Evolutionary conservation across 2,888 invertebrate species (phyloP), one percentile per base, ranked within the genome.

Genomic region (Abrostola triplasia): DNA sequence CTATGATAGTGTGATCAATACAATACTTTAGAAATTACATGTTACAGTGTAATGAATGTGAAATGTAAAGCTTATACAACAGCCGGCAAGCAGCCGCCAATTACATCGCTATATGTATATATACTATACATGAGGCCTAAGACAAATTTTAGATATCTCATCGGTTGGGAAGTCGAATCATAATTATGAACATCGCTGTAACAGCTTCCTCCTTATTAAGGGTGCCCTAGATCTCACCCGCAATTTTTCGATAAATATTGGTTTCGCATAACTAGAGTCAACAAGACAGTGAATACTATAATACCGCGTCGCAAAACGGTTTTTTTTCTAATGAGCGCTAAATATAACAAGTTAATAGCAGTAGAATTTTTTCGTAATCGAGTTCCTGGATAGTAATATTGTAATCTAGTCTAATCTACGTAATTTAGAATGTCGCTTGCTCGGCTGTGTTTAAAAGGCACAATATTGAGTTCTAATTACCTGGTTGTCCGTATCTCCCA

Each of bases 401-500:
- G 55, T 71, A 42, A 35, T 47, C 49, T 40, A 51, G 51, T 70
- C 74, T 10, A 24, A 13, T 38, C 35, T 36, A 38, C 47, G 7
- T 38, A 8, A 37, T 37, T 42, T 11, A 36, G 36, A 41, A 36
- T 35, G 11, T 57, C 42, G 35, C n/a, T n/a, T n/a, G 41, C 35
- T 57, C 64, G 37, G 47, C 13, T 24, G 44, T 51, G 51, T 12
- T 7, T 24, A 47, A 13, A 44, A 44, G 38, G 10, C 10, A 37
- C 35, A 10, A 0, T 12, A 10, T 9, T 4, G 0, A 8, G 37
- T 37, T 12, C 38, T 8, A 65, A 54, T 69, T 81, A 92, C 95
- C 91, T 95, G 95, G 77, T 95, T 95, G 67, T 95, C 95, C 70
- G 95, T 95, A 75, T 95, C 95, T 42, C 94, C 93, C 53, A 95